Evolutionary conservation across 2,797 vertebrate species (phyloP), one percentile per base, ranked within the genome.

Genomic region (Falco concolor): DNA sequence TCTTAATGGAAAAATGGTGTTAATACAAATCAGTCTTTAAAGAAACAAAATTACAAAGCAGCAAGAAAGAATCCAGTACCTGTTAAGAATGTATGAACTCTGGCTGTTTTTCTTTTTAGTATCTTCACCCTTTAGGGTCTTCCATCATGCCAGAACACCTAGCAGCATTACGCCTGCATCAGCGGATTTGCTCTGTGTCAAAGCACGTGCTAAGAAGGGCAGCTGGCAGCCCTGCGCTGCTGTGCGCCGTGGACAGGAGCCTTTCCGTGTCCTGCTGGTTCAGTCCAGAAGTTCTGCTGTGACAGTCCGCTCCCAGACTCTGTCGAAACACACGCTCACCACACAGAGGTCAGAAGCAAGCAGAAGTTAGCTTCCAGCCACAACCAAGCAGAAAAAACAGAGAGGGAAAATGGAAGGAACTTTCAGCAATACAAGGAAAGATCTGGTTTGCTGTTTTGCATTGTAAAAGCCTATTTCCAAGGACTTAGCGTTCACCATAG

Each of bases 161-260:
- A 45, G 83, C 25, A 67, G 82, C 34, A 32, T 20, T 13, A 13
- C 1, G 0, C 36, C 44, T 45, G 19, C 73, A 38, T 25, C 50
- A 34, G 76, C 73, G 73, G 42, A 19, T 53, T 52, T 47, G 56
- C 56, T 82, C 21, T 18, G n/a, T 42, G 64, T 77, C 77, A 68
- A 63, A 25, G 19, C 49, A 27, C 1, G 2, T 0, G 1, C 54
- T 28, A 20, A 44, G 70, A 67, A 72, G 69, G 44, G 38, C 65
- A 52, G 45, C 5, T 44, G 78, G 64, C 64, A 80, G 69, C 27
- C 0, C 6, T 15, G 15, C 1, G 10, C n/a, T 40, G 45, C 40
- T 2, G 0, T 20, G 32, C 17, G 27, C n/a, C 9, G 1, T 16
- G 45, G 32, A 89, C 38, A 4, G 0, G 36, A 42, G 70, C 17